Evolutionary conservation across 2,797 vertebrate species (phyloP).

Genomic region (Arctocebus calabarensis): DNA sequence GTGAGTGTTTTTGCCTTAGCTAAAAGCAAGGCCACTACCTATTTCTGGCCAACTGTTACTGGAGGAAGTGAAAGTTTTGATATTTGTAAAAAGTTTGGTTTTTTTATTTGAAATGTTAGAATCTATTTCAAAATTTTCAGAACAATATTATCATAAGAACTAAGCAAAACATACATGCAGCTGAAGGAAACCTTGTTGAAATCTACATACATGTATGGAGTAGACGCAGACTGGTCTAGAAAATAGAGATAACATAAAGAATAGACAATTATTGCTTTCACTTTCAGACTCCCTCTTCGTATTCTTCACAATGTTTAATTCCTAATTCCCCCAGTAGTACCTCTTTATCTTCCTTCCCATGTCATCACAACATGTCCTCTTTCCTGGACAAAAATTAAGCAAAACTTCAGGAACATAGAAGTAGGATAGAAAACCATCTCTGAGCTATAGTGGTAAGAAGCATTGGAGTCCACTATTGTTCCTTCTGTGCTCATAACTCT

Average conservation of each 20-base stretch:
- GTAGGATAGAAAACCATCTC: neutral
- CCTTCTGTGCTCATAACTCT: neutral
- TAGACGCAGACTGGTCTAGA: neutral
- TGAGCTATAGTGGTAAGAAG: neutral
- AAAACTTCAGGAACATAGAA: neutral
- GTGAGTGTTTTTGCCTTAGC: neutral
- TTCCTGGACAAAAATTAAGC: neutral
- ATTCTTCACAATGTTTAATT: neutral
- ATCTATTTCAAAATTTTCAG: neutral
- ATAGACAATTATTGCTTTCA: neutral
- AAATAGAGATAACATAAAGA: neutral
- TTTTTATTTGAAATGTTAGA: neutral
- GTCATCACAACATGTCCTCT: neutral
- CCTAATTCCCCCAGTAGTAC: neutral
- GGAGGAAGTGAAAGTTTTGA: neutral
- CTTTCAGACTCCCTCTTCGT: neutral
- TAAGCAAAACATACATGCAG: neutral
- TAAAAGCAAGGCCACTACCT: neutral
- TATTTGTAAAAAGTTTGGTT: neutral
- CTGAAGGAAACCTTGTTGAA: neutral
- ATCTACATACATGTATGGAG: no score
- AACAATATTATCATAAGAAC: neutral
- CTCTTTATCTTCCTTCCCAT: neutral
- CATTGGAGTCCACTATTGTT: neutral
- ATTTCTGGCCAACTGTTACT: neutral